These are phyloP conservation scores for Cheiracanthium punctorium DNA, from an alignment of 2,888 invertebrate species.

Conservation along the genomic window DNA sequence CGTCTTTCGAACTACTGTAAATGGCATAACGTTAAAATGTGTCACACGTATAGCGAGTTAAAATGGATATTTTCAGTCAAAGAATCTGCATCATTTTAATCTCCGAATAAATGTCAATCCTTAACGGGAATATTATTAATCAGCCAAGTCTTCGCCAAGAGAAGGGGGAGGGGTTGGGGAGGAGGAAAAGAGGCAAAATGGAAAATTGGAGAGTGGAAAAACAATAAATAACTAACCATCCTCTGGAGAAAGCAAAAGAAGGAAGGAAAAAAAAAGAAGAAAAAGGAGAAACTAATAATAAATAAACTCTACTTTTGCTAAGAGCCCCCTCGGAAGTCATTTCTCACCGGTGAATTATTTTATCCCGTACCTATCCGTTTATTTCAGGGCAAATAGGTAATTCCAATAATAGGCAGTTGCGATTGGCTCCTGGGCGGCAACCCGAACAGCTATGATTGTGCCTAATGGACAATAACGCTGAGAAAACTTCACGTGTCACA, in stretches of 20 bases:
- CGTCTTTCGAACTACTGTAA: too few species aligned
- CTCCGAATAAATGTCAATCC: background rate
- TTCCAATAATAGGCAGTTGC: constrained; percentile 69
- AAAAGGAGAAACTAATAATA: background rate
- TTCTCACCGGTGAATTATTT: constrained; percentile 67
- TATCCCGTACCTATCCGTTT: constrained; percentile 68
- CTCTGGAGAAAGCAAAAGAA: constrained; percentile 1
- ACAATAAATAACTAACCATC: constrained; percentile 23
- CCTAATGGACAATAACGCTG: constrained; percentile 66
- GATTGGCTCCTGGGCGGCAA: constrained; percentile 63
- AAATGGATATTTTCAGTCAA: too few species aligned
- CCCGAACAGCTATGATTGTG: constrained; percentile 62
- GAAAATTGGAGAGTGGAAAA: constrained; percentile 3
- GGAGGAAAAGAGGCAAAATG: too few species aligned
- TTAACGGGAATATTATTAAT: background rate
- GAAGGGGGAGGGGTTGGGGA: too few species aligned
- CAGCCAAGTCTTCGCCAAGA: background rate
- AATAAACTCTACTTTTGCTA: constrained; percentile 54
- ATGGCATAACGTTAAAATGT: too few species aligned
- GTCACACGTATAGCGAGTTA: too few species aligned
- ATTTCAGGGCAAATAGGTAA: constrained; percentile 68
- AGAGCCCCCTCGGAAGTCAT: constrained; percentile 65
- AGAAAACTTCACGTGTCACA: constrained; percentile 69
- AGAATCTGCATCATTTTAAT: background rate
- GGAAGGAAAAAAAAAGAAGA: background rate